Conservation (phyloP, 2,888 invertebrate genomes). For the Drosophila bunnanda region DNA sequence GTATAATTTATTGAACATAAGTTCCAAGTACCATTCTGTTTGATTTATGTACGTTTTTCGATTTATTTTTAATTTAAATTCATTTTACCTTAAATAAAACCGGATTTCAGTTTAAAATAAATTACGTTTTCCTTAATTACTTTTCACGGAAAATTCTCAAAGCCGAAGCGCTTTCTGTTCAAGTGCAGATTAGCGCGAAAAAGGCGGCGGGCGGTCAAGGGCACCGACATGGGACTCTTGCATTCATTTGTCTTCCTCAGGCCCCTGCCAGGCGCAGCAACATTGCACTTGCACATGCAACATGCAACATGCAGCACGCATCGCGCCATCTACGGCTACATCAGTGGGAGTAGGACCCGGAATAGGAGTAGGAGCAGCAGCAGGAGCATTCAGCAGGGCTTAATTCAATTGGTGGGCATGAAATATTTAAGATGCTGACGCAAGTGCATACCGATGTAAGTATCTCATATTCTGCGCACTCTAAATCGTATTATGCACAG, state of each 20-base stretch:
- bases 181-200: conserved; percentile 13
- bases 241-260: conserved; percentile 78
- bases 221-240: conserved; percentile 35
- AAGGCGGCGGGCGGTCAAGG: conserved; percentile 44
- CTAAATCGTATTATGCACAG: conserved; percentile 73
- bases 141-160: not conserved
- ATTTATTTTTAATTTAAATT: not conserved
- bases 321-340: conserved; percentile 18
- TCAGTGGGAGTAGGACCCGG: conserved; percentile 4
- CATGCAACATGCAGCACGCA: conserved; percentile 30
- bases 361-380: conserved; percentile 6
- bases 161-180: not conserved
- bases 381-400: conserved; percentile 28
- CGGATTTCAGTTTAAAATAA: too few relatives aligned
- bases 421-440: conserved; percentile 76
- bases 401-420: conserved; percentile 80
- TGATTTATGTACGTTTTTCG: not conserved
- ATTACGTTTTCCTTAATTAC: not conserved
- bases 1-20: not conserved
- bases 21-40: not conserved
- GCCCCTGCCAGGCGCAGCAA: conserved; percentile 60
- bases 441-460: conserved; percentile 39
- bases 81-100: not conserved
- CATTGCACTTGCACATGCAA: conserved; percentile 57
- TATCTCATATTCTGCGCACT: conserved; percentile 42